Evolutionary conservation across 2,797 vertebrate genomes (phyloP), one percentile per base, ranked within the genome.

Genomic region (Coluber constrictor): DNA sequence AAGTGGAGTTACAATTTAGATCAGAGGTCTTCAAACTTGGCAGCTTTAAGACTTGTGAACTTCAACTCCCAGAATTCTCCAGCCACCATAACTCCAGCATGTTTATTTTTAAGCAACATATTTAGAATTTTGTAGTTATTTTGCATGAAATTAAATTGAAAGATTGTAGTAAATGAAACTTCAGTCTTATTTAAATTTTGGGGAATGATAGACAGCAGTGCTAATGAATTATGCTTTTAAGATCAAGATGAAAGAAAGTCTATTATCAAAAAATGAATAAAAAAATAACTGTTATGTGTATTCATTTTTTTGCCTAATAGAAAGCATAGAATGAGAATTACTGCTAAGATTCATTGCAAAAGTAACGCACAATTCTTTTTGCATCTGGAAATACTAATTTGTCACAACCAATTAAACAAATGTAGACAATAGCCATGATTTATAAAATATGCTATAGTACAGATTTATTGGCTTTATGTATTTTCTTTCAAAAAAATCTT

Each of bases 301-400:
- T 93, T 91, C 95, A 55, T 66, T 10, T 74, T 90, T 91, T 87
- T 32, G 47, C 18, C 37, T 74, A 59, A n/a, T 0, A 60, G 29
- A 61, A 54, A 93, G 86, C 29, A 90, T 70, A 70, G 25, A 87
- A 37, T 27, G 60, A 25, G 83, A 93, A 15, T 93, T 95, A 94
- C 94, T 95, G 94, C 94, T 95, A 83, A 90, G 91, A 94, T 94
- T 91, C 92, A 92, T 94, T 92, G 83, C 79, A 90, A 93, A 95
- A 79, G 32, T 94, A 93, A 43, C 32, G 12, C 90, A 0, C 0
- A 93, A 37, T 88, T n/a, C 70, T 88, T 93, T 90, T 86, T 83
- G 86, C n/a, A 32, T 96, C 93, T 91, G 47, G 95, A 95, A 94
- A 90, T 15, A 2, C 90, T 94, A 87, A 61, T 87, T 18, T 93